Base-by-base conservation (phyloP, 2,797 vertebrate species). In the Lacerta bilineata region DNA sequence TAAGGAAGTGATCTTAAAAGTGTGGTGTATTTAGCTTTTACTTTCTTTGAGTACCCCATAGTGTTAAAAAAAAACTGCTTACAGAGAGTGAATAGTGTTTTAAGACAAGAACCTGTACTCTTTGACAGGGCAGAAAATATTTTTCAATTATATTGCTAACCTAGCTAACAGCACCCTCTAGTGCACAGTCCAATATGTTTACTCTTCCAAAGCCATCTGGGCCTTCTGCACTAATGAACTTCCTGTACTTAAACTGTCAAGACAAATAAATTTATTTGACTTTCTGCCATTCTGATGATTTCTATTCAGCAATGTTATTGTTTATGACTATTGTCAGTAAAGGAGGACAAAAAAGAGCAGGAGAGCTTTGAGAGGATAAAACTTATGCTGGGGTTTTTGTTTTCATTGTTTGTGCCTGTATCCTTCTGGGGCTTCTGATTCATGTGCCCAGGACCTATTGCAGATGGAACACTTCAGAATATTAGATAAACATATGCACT, bases 111-210 rank as follows among this genome's bases (percentile, higher is more conserved):
- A 61, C 20, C 11, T n/a, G 13, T 5, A 69, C 8, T 71, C 50
- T 33, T 55, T 76, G 43, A 69, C 43, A 74, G 13, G 64, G 77
- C 41, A 11, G 68, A 39, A 68, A 55, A 20, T 4, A 29, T 20
- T 25, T 81, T 50, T 17, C 20, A n/a, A 11, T 66, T 33, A 41
- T 27, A 69, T 20, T 72, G 61, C 92, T 88, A 68, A 1, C 33
- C 72, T 93, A 88, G 79, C 88, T 80, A 84, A 61, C 90, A 93
- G 94, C 95, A 92, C 94, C 96, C 96, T 93, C 97, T 95, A 74
- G 94, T 86, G 96, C 85, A 17, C 71, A 17, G 4, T 80, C n/a
- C 20, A 5, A 10, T n/a, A 69, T n/a, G 27, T 88, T 79, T 83
- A 50, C 33, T 72, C 39, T 46, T 4, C 39, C 18, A 9, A 87